Evolutionary conservation across 2,797 vertebrate species (phyloP).

Genomic region (Sarcophilus harrisii): DNA sequence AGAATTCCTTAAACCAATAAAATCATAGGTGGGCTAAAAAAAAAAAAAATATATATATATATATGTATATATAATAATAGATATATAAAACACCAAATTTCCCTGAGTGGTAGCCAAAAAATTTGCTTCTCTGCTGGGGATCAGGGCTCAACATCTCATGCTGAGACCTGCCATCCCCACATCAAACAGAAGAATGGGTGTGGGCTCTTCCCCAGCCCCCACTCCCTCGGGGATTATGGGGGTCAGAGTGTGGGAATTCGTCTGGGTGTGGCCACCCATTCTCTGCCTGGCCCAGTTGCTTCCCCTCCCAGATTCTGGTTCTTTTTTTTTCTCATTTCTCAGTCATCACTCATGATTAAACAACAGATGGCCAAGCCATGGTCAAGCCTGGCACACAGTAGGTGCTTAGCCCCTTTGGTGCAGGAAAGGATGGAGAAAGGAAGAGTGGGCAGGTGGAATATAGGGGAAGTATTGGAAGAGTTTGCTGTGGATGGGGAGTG

Average conservation of each 20-base stretch:
- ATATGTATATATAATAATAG: not conserved
- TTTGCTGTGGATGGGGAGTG: not conserved
- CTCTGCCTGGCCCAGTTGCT: not conserved
- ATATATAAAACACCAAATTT: slow-evolving; percentile 1
- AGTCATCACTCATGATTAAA: not conserved
- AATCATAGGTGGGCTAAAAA: not conserved
- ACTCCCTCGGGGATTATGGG: not conserved
- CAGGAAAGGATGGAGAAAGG: not conserved
- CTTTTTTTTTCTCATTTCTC: not conserved
- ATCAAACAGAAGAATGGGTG: slow-evolving; percentile 6
- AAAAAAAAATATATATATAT: not conserved
- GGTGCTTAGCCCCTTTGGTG: not conserved
- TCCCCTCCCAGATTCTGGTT: not conserved
- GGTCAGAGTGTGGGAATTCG: slow-evolving; percentile 3
- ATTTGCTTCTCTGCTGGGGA: not conserved
- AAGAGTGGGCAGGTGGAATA: not conserved
- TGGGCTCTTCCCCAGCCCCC: not conserved
- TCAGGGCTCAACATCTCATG: not conserved
- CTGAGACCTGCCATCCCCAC: slow-evolving; percentile 5
- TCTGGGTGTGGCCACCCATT: not conserved
- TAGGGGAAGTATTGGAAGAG: not conserved
- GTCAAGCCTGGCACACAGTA: not conserved
- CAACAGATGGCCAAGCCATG: not conserved
- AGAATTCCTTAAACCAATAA: not conserved
- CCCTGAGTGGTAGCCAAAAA: not conserved